Conservation (phyloP, 2,113 vertebrate species). For the Tragelaphus scriptus region DNA sequence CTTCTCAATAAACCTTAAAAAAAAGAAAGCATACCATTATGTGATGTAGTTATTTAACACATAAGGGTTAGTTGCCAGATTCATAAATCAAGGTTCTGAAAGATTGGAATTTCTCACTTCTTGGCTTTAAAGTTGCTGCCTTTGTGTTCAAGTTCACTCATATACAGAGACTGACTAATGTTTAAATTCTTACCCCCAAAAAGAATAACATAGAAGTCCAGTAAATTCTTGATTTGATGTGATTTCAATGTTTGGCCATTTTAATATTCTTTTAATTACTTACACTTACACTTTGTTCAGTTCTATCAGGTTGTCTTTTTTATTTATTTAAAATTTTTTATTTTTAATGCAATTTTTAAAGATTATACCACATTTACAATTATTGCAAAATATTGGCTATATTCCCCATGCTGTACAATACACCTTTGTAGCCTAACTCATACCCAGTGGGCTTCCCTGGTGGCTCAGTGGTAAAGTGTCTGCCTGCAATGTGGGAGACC, state of each 20-base stretch:
- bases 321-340: neutral
- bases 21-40: neutral
- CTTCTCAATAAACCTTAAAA: neutral
- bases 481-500: neutral
- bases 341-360: neutral
- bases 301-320: neutral
- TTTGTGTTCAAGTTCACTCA: neutral
- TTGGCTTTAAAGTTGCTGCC: conserved; percentile 3
- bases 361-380: neutral
- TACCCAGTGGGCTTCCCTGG: neutral
- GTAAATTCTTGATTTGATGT: neutral
- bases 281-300: neutral
- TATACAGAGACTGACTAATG: neutral
- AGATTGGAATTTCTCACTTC: neutral
- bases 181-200: neutral
- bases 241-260: neutral
- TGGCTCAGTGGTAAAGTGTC: neutral
- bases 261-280: neutral
- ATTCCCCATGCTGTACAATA: neutral
- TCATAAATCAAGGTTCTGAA: conserved; percentile 1
- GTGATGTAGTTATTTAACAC: neutral
- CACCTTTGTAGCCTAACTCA: neutral
- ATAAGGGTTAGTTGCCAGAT: neutral
- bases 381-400: neutral
- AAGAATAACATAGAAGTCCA: neutral